phyloP scores from a whole-genome alignment of 2,888 invertebrate genomes.

The Enchytraeus crypticus region DNA sequence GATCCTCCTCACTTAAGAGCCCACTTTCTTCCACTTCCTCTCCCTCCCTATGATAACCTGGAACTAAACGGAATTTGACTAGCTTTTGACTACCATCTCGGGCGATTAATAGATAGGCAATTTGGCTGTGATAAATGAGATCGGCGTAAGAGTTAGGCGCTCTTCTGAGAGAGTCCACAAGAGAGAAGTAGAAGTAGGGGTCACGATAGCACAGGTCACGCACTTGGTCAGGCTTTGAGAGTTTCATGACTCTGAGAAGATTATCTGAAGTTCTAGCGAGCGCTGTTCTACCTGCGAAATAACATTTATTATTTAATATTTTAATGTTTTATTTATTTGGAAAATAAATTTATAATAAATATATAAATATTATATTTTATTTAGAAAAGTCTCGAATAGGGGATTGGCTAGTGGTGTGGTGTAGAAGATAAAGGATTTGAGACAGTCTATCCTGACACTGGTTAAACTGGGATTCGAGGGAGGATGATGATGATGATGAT shows the following conservation, averaged over 20 bases:
- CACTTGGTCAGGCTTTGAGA: constrained; percentile 12
- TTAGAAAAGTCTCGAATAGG: no score
- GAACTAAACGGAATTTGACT: constrained; percentile 23
- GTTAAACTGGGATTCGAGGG: no score
- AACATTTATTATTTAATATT: no score
- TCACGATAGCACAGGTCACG: constrained; percentile 18
- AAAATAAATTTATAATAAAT: no score
- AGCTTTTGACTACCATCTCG: constrained; percentile 13
- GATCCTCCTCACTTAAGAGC: constrained; percentile 18
- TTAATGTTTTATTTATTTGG: no score
- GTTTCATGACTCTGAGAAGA: constrained; percentile 16
- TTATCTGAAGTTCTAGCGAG: constrained; percentile 21
- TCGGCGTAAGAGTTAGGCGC: constrained; percentile 22
- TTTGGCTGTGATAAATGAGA: constrained; percentile 26
- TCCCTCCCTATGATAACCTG: neutral
- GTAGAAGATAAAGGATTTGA: no score
- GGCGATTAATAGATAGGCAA: constrained; percentile 21
- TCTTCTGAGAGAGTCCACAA: constrained; percentile 24
- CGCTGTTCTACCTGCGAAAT: constrained; percentile 17
- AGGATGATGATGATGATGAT: no score
- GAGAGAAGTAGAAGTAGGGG: constrained; percentile 21
- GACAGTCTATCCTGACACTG: no score
- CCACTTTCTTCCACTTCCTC: constrained; percentile 16
- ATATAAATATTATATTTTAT: no score
- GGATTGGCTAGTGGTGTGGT: no score